Percentiles rank a stretch among this genome's conserved stretches.
These are phyloP conservation scores for Pediacus dermestoides DNA, from an alignment of 2,888 invertebrate species.

Conservation along the genomic window DNA sequence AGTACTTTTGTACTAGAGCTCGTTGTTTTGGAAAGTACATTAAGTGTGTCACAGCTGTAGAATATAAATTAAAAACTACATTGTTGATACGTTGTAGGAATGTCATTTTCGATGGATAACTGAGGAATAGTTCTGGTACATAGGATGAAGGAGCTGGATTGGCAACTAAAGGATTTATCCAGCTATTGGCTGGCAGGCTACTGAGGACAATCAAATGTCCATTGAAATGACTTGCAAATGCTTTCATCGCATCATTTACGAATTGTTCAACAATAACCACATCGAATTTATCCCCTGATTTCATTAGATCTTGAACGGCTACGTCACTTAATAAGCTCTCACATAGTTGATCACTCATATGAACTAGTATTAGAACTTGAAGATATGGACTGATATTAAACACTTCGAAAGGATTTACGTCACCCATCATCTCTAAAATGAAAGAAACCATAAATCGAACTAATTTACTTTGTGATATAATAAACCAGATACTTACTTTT, in stretches of 20 bases:
- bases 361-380: too few relatives aligned
- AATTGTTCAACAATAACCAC: slow-evolving; percentile 46
- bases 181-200: slow-evolving; percentile 48
- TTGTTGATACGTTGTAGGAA: slow-evolving; percentile 57
- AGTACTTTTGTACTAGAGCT: slow-evolving; percentile 30
- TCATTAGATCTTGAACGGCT: slow-evolving; percentile 30
- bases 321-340: too few relatives aligned
- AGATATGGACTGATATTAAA: not conserved
- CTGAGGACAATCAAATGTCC: slow-evolving; percentile 44
- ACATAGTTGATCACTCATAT: too few relatives aligned
- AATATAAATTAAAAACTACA: slow-evolving; percentile 33
- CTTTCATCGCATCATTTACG: slow-evolving; percentile 48
- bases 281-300: slow-evolving; percentile 43
- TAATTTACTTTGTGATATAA: not conserved
- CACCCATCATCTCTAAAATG: not conserved
- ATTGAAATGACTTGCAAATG: slow-evolving; percentile 41
- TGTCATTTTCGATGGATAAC: slow-evolving; percentile 47
- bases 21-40: slow-evolving; percentile 25
- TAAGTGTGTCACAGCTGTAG: slow-evolving; percentile 8
- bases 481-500: slow-evolving; percentile 7
- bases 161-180: slow-evolving; percentile 51
- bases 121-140: slow-evolving; percentile 50
- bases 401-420: not conserved
- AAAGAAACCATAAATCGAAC: not conserved
- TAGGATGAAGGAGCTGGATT: slow-evolving; percentile 50